Evolutionary conservation across 2,797 vertebrate genomes (phyloP).

Genomic region (Cossypha polioptera): DNA sequence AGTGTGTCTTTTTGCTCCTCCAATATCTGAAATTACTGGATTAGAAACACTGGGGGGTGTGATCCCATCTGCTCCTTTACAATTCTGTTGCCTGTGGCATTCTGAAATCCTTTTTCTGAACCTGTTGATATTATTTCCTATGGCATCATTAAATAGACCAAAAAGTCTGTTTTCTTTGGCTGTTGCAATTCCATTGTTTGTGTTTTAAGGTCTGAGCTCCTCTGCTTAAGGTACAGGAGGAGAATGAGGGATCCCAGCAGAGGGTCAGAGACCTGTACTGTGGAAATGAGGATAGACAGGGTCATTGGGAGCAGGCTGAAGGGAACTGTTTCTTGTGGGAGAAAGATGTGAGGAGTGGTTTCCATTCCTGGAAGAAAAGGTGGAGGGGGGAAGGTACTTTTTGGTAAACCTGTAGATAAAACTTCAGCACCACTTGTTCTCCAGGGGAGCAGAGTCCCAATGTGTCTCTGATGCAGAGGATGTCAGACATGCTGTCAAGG

Average conservation of each 20-base stretch:
- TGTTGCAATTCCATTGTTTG: neutral
- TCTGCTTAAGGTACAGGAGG: neutral
- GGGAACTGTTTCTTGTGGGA: neutral
- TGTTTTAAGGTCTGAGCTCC: neutral
- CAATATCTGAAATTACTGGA: neutral
- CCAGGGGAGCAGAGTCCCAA: conserved; percentile 95
- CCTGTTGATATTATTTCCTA: neutral
- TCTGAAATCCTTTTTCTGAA: neutral
- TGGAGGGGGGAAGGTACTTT: rapidly evolving
- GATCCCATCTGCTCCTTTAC: neutral
- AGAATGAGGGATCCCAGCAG: neutral
- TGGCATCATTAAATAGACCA: neutral
- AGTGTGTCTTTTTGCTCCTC: neutral
- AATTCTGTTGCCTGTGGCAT: neutral
- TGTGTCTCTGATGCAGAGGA: conserved; percentile 97
- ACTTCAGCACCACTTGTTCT: neutral
- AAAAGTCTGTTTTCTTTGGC: neutral
- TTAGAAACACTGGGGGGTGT: neutral
- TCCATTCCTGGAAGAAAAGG: neutral
- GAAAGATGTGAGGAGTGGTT: rapidly evolving
- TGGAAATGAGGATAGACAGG: neutral
- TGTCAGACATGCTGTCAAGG: conserved; percentile 98
- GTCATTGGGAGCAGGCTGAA: neutral
- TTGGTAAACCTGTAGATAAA: neutral
- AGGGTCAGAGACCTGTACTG: neutral